Conservation (phyloP, 2,113 vertebrate genomes). For the Damaliscus lunatus region DNA sequence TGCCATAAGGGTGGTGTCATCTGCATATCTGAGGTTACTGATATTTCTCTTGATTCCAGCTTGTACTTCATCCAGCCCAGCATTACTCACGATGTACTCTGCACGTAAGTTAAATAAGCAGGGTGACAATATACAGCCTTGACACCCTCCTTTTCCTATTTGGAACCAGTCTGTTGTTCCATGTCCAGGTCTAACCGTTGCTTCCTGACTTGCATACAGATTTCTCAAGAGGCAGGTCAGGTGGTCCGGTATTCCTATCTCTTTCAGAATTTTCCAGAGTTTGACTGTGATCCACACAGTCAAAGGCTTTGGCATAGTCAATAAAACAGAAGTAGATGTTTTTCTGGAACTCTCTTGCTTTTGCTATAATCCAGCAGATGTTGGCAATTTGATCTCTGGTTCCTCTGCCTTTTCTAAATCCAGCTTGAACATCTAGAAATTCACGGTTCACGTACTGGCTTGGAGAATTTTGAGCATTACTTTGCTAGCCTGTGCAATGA, state of each 20-base stretch:
- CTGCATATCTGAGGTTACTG: background rate
- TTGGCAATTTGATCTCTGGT: background rate
- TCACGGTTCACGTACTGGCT: rapidly evolving
- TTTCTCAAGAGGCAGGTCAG: background rate
- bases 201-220: background rate
- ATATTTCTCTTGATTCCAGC: background rate
- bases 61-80: background rate
- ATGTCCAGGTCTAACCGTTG: background rate
- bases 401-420: background rate
- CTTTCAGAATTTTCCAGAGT: background rate
- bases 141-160: background rate
- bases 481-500: background rate
- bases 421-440: background rate
- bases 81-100: background rate
- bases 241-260: background rate
- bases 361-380: background rate
- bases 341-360: background rate
- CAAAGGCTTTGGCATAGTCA: background rate
- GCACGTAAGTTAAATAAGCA: background rate
- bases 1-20: background rate
- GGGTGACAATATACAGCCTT: background rate
- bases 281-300: background rate
- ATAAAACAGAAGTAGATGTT: background rate
- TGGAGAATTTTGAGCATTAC: background rate
- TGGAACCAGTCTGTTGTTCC: background rate